These are phyloP conservation scores for Emmelina monodactyla DNA, from an alignment of 2,888 invertebrate genomes.

Conservation along the genomic window DNA sequence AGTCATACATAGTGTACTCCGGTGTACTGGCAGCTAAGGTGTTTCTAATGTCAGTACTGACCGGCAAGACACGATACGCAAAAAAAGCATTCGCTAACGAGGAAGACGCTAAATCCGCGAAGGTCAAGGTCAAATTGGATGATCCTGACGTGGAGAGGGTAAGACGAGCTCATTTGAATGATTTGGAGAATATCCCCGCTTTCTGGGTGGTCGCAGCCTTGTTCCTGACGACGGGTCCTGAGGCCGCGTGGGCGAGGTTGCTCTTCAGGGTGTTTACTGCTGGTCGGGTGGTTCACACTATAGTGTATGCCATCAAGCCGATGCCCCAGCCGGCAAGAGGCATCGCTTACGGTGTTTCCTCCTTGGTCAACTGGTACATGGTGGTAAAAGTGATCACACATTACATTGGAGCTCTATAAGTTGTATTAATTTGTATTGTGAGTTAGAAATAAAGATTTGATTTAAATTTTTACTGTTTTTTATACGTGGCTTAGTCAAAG, in stretches of 20 bases:
- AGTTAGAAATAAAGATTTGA: no score
- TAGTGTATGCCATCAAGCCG: conserved; percentile 69
- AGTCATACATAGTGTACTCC: conserved; percentile 17
- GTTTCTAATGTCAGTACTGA: conserved; percentile 13
- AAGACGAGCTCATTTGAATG: conserved; percentile 71
- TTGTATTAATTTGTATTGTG: no score
- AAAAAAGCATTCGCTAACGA: conserved; percentile 17
- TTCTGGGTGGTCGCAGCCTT: conserved; percentile 68
- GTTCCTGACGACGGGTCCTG: conserved; percentile 69
- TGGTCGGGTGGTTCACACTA: conserved; percentile 66
- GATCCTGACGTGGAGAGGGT: conserved; percentile 39
- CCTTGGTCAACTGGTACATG: conserved; percentile 36
- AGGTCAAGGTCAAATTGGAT: conserved; percentile 30
- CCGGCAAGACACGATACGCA: conserved; percentile 7
- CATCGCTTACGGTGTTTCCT: conserved; percentile 31
- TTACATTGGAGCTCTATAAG: conserved; percentile 22
- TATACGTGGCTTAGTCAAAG: no score
- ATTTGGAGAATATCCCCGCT: conserved; percentile 74
- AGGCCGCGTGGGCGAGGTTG: conserved; percentile 29
- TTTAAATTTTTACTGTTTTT: no score
- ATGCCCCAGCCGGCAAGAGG: conserved; percentile 63
- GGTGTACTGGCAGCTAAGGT: conserved; percentile 14
- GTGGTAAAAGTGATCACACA: conserved; percentile 31
- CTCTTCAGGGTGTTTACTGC: conserved; percentile 60
- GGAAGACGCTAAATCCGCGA: conserved; percentile 11